phyloP scores from a whole-genome alignment of 2,888 invertebrate genomes.

The Phalangium opilio region DNA sequence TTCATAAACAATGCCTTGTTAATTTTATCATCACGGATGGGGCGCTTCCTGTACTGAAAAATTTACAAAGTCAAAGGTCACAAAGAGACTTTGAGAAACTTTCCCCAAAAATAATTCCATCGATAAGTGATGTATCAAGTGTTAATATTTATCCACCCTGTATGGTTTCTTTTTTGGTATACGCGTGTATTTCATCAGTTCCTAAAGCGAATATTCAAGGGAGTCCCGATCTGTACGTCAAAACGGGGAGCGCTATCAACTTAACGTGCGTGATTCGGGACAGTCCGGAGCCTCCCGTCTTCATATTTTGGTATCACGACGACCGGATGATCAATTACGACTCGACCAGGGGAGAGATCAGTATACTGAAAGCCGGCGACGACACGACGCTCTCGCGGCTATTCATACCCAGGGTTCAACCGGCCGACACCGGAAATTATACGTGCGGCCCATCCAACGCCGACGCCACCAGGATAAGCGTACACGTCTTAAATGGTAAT shows the following conservation, averaged over 20 bases:
- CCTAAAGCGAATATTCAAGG: conserved; percentile 76
- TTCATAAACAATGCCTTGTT: too few species aligned
- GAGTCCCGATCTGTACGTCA: conserved; percentile 66
- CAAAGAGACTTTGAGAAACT: too few species aligned
- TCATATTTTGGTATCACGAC: conserved; percentile 91
- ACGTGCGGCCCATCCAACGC: conserved; percentile 74
- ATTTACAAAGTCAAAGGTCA: too few species aligned
- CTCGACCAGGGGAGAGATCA: conserved; percentile 49
- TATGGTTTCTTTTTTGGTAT: too few species aligned
- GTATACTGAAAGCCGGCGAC: conserved; percentile 66
- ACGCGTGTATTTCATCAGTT: conserved; percentile 40
- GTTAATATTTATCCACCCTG: too few species aligned
- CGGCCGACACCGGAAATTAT: conserved; percentile 70
- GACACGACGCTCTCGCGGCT: conserved; percentile 69
- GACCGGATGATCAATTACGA: conserved; percentile 87
- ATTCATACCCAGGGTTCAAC: conserved; percentile 62
- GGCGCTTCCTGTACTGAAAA: too few species aligned
- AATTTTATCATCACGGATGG: too few species aligned
- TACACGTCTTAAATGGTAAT: conserved; percentile 68
- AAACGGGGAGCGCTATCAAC: conserved; percentile 66
- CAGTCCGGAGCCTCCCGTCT: conserved; percentile 82
- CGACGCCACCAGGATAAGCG: conserved; percentile 61
- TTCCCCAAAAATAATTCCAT: too few species aligned
- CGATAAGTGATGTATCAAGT: too few species aligned
- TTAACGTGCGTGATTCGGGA: conserved; percentile 76